Conservation (phyloP, 2,113 vertebrate species). For the Neomonachus schauinslandi region DNA sequence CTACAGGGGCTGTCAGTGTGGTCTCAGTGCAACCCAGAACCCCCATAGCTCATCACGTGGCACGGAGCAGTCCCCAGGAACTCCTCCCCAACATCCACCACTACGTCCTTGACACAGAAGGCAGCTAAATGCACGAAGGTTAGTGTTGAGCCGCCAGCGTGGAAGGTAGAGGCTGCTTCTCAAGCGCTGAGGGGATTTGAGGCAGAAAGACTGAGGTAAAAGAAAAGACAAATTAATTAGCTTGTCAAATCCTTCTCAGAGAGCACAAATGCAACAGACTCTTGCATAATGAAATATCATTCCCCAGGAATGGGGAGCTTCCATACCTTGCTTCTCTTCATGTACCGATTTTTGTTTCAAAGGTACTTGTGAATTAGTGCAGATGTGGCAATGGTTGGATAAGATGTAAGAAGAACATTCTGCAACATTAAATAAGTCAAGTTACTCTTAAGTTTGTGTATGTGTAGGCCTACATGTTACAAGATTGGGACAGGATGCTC, state of each 20-base stretch:
- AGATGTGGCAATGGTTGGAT: neutral
- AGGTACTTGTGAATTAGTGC: neutral
- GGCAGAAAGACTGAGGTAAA: neutral
- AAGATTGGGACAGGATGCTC: neutral
- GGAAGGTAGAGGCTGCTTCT: neutral
- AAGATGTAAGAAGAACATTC: neutral
- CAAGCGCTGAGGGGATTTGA: neutral
- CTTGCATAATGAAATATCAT: neutral
- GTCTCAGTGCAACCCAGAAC: fast-evolving
- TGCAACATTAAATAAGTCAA: neutral
- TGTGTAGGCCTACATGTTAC: neutral
- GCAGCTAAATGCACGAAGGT: fast-evolving
- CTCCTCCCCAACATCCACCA: neutral
- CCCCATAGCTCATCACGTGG: fast-evolving
- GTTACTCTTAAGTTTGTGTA: fast-evolving
- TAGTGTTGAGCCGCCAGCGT: neutral
- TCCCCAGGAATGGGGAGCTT: fast-evolving
- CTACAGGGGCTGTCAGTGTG: fast-evolving
- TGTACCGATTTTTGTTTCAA: neutral
- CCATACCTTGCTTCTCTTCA: neutral
- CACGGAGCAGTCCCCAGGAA: fast-evolving
- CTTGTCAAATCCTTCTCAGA: neutral
- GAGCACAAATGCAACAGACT: neutral
- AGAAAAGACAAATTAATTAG: neutral
- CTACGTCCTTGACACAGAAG: fast-evolving